Percentiles rank a stretch among this genome's conserved stretches.
These are phyloP conservation scores for Hydropsyche betteni DNA, from an alignment of 2,888 invertebrate genomes.

Conservation along the genomic window DNA sequence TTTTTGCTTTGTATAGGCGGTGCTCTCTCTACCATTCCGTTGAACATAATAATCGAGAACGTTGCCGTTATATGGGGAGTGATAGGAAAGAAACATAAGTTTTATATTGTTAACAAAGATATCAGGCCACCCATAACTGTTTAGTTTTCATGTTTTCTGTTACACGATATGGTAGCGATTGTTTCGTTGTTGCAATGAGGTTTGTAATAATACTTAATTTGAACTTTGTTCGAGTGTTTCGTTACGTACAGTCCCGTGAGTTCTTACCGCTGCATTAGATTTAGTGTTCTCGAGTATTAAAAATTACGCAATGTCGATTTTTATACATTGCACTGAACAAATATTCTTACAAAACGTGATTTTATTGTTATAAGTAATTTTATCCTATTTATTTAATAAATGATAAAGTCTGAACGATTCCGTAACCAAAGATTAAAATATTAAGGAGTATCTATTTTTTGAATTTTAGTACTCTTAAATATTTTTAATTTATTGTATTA, in stretches of 20 bases:
- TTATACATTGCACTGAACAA: not conserved
- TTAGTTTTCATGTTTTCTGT: conserved; percentile 55
- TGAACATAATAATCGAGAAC: conserved; percentile 94
- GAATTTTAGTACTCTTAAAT: not conserved
- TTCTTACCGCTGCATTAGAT: not conserved
- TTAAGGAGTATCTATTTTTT: conserved; percentile 4
- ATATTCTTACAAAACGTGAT: not conserved
- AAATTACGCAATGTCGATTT: not conserved
- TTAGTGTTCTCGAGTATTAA: not conserved
- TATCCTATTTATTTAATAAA: conserved; percentile 1
- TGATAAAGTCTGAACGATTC: conserved; percentile 24
- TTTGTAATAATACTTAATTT: no score
- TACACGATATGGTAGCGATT: no score
- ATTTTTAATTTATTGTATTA: no score
- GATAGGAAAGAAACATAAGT: conserved; percentile 93
- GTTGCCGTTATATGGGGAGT: conserved; percentile 95
- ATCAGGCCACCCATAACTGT: conserved; percentile 75
- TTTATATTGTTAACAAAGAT: conserved; percentile 96
- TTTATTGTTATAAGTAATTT: not conserved
- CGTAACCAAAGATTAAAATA: conserved; percentile 26
- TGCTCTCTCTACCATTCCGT: conserved; percentile 89
- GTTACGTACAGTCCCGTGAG: no score
- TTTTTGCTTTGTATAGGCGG: conserved; percentile 84
- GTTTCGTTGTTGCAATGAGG: no score
- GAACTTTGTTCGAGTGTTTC: no score